These are phyloP conservation scores for Triplophysa rosa DNA, from an alignment of 2,113 vertebrate genomes.

Conservation along the genomic window DNA sequence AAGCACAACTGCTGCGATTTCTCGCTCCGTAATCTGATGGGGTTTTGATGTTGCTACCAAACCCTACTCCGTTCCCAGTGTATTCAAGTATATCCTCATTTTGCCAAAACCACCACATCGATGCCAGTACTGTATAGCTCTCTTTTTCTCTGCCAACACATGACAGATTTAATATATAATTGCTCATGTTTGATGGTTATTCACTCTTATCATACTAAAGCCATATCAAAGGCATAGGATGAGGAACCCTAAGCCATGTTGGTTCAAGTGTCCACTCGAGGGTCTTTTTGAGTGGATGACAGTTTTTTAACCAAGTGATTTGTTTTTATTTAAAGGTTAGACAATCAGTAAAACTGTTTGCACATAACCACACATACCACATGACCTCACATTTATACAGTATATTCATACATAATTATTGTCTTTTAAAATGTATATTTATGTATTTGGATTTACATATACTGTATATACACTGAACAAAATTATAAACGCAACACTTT, in stretches of 20 bases:
- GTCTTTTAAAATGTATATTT: no score
- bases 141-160: constrained; percentile 42
- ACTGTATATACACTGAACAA: no score
- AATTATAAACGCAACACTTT: no score
- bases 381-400: no score
- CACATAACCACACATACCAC: background rate
- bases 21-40: constrained; percentile 41
- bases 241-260: constrained; percentile 6
- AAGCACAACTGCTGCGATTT: constrained; percentile 20
- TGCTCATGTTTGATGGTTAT: constrained; percentile 39
- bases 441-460: no score
- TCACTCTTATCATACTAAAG: constrained; percentile 29
- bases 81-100: constrained; percentile 25
- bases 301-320: constrained; percentile 7
- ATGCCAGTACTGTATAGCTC: constrained; percentile 16
- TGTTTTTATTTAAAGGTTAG: constrained; percentile 11
- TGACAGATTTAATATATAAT: constrained; percentile 44
- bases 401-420: no score
- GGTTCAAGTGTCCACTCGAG: background rate
- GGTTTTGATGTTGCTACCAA: constrained; percentile 28
- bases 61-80: constrained; percentile 22
- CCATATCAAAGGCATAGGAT: constrained; percentile 11
- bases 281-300: constrained; percentile 15
- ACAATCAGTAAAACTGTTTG: background rate
- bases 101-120: constrained; percentile 22